A percentile compares a stretch with the other conserved stretches of the same genome.
Conservation (phyloP, 1,140 invertebrate species). For the Aplysia californica region DNA sequence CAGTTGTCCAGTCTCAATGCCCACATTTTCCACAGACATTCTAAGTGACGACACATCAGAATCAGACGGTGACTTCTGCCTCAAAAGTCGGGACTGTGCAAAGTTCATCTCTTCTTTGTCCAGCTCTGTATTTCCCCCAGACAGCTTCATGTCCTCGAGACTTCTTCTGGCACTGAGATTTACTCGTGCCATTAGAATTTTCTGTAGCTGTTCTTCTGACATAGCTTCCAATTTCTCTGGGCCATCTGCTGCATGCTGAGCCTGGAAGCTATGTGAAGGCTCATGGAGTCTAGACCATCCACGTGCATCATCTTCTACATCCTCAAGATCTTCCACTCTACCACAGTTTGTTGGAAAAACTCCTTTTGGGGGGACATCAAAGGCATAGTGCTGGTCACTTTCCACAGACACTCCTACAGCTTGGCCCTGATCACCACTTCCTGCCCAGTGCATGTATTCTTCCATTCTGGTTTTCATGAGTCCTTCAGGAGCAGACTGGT, state of each 20-base stretch:
- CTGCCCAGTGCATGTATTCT: too few species aligned
- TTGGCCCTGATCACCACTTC: too few species aligned
- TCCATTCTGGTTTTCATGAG: too few species aligned
- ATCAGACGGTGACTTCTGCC: slow-evolving; percentile 46
- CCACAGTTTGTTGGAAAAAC: background rate
- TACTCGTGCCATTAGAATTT: background rate
- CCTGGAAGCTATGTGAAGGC: too few species aligned
- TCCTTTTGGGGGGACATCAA: too few species aligned
- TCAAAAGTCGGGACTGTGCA: slow-evolving; percentile 7
- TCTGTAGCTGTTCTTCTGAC: background rate
- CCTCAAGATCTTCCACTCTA: background rate
- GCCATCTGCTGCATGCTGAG: too few species aligned
- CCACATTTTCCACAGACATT: too few species aligned
- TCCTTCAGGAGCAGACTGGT: too few species aligned
- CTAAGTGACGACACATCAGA: slow-evolving; percentile 29
- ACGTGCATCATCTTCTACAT: background rate
- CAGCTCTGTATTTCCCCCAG: background rate
- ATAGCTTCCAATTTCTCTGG: too few species aligned
- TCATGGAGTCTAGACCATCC: too few species aligned
- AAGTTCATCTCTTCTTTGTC: background rate
- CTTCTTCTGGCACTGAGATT: background rate
- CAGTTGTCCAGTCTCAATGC: background rate
- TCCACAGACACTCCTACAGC: too few species aligned
- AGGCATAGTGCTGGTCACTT: too few species aligned
- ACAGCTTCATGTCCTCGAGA: background rate